phyloP scores from a whole-genome alignment of 64 coral and sea anemone genomes.

The Hydrozoanthus tunicans region DNA sequence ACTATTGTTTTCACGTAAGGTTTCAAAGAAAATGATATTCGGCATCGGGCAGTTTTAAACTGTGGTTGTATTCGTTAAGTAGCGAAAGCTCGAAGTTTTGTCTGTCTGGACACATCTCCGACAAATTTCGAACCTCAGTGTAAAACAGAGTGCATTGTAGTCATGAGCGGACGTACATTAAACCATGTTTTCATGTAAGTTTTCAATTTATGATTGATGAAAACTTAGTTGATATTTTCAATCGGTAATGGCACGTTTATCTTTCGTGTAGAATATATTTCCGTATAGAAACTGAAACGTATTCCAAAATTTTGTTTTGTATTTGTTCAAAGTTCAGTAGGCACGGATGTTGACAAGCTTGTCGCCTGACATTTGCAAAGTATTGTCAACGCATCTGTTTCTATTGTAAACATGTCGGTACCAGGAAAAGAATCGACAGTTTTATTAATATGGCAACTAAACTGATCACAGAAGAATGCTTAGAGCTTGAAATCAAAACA shows the following conservation, averaged over 20 bases:
- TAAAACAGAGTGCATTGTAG: background rate
- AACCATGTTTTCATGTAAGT: background rate
- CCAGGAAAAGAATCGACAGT: background rate
- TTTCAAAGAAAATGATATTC: no score
- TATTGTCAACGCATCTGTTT: slow-evolving; percentile 24
- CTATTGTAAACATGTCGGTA: slow-evolving; percentile 21
- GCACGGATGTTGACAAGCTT: slow-evolving; percentile 20
- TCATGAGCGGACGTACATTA: background rate
- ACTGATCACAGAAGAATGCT: slow-evolving; percentile 5
- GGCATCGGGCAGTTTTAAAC: background rate
- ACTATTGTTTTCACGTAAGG: background rate
- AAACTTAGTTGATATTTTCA: background rate
- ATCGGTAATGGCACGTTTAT: no score
- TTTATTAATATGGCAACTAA: slow-evolving; percentile 44
- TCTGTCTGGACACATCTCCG: background rate
- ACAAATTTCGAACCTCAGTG: background rate
- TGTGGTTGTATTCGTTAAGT: background rate
- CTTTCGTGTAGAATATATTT: background rate
- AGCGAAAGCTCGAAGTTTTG: background rate
- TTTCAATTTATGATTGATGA: background rate
- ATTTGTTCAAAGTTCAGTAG: background rate
- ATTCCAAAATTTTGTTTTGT: background rate
- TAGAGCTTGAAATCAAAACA: background rate
- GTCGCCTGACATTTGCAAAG: slow-evolving; percentile 18
- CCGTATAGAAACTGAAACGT: background rate